phyloP scores from a whole-genome alignment of 2,797 vertebrate genomes.

The Danio tinwini region DNA sequence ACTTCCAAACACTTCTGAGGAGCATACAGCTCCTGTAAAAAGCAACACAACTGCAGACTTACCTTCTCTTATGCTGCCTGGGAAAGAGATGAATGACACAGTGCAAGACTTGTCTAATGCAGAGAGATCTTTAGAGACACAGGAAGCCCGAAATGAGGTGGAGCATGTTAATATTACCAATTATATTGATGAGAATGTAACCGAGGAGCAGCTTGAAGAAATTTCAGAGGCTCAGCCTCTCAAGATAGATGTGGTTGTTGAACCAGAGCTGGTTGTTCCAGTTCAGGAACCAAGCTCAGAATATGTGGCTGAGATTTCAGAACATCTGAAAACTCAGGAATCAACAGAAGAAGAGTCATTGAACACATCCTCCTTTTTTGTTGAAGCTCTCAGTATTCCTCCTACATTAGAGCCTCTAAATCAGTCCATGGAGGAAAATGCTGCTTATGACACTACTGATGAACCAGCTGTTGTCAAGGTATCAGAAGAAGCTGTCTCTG shows the following conservation, averaged over 20 bases:
- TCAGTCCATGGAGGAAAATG: not conserved
- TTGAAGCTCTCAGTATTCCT: slow-evolving; percentile 22
- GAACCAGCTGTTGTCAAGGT: slow-evolving; percentile 50
- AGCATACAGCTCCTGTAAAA: not conserved
- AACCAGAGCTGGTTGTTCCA: not conserved
- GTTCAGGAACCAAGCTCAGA: not conserved
- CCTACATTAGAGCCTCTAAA: not conserved
- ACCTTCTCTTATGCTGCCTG: not conserved
- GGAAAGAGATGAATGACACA: not conserved
- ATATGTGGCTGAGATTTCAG: not conserved
- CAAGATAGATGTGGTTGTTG: not conserved
- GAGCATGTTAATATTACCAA: not conserved
- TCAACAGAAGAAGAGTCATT: not conserved
- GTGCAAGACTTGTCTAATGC: not conserved
- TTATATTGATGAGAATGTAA: not conserved
- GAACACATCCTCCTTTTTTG: slow-evolving; percentile 21
- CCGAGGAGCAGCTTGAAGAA: not conserved
- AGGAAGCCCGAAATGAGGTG: not conserved
- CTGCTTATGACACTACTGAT: not conserved
- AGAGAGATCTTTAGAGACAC: not conserved
- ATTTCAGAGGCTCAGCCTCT: not conserved
- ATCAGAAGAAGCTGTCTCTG: slow-evolving; percentile 41
- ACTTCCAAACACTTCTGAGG: not conserved
- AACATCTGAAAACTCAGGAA: not conserved
- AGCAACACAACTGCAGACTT: not conserved